Base-by-base conservation (phyloP, 2,888 invertebrate species). In the Ochropleura plecta region DNA sequence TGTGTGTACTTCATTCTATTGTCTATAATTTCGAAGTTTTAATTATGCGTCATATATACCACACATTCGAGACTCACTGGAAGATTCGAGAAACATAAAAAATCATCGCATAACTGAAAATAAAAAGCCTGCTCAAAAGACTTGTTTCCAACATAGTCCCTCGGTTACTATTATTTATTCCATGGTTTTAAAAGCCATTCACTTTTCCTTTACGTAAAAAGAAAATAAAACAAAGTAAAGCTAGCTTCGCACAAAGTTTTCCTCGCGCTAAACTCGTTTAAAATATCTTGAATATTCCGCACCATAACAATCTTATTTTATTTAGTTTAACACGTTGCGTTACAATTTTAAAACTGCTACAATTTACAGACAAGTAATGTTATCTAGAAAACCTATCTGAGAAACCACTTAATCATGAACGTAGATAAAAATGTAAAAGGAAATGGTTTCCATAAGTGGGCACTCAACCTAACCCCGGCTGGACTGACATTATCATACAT, bases 401-500 rank as follows among this genome's bases (percentile, higher is more conserved):
- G 63, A 76, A 77, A 78, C 77, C 60, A 79, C 82, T 59, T 78
- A 81, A 82, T 83, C 76, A 77, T 73, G 71, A 84, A 80, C 74
- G 72, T 81, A 83, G 76, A 81, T 86, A 82, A 86, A 85, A 84
- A 87, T 84, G 63, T 79, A 76, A 76, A 86, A 81, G 80, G 79
- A 76, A 82, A 82, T 77, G 70, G 79, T 73, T 83, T 78, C 86
- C 90, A 89, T 90, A 90, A 91, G 90, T 91, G 91, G 87, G 85
- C 83, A 86, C 90, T 89, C 89, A 82, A 83, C 87, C 89, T 88
- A 87, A 89, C 87, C 89, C 84, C 82, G 84, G 87, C 81, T 82
- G 88, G 85, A 88, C 86, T 82, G 79, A 84, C 84, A 92, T 93
- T 92, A 92, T 84, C 91, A 92, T 92, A 92, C 90, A 93, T 94